These are phyloP conservation scores for Zoanthus sansibaricus DNA, from an alignment of 92 coral and sea anemone species.

Conservation along the genomic window DNA sequence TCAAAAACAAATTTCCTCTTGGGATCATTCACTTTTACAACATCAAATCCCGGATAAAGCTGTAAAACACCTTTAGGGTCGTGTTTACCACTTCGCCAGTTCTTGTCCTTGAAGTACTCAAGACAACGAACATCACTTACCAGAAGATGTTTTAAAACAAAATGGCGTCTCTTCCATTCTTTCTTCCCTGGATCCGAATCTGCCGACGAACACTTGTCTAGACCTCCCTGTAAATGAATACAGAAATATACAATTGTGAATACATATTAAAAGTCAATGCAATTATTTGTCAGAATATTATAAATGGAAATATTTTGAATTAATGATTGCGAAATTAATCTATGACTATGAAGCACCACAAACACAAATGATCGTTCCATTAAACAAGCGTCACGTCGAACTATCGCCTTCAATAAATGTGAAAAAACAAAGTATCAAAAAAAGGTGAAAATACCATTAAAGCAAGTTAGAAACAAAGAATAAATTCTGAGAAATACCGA, in stretches of 20 bases:
- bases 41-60: constrained; percentile 91
- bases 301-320: background rate
- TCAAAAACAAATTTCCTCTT: constrained; percentile 86
- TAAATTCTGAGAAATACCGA: background rate
- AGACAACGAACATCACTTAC: constrained; percentile 84
- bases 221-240: constrained; percentile 66
- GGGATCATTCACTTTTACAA: constrained; percentile 73
- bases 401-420: background rate
- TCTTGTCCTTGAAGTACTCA: constrained; percentile 82
- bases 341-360: background rate
- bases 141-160: constrained; percentile 87
- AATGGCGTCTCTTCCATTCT: constrained; percentile 95
- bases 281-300: background rate
- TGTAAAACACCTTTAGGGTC: constrained; percentile 92
- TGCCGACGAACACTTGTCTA: constrained; percentile 85
- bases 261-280: background rate
- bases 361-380: background rate
- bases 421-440: background rate
- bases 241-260: background rate
- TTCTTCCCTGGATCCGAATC: constrained; percentile 80
- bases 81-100: constrained; percentile 83
- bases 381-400: background rate
- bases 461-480: background rate
- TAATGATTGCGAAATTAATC: constrained; percentile 22
- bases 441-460: background rate